phyloP scores from a whole-genome alignment of 2,888 invertebrate genomes.

The Chloroclysta siterata region DNA sequence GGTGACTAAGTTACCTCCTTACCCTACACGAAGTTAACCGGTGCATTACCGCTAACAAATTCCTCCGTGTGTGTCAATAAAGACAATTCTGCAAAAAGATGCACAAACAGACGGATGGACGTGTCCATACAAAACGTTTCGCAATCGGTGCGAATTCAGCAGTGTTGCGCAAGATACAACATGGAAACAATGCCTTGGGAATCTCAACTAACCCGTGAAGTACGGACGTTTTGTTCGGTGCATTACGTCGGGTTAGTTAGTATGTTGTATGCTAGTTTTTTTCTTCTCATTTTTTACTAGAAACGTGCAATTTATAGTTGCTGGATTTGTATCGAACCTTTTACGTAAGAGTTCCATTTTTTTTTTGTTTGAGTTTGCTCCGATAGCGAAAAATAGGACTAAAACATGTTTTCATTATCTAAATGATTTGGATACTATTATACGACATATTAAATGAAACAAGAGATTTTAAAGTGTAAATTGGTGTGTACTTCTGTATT shows the following conservation, averaged over 20 bases:
- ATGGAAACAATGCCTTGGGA: conserved; percentile 75
- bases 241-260: conserved; percentile 12
- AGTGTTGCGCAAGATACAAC: conserved; percentile 78
- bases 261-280: conserved; percentile 4
- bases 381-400: background rate
- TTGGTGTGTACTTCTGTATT: conserved; percentile 4
- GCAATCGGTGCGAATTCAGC: conserved; percentile 76
- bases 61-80: conserved; percentile 44
- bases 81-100: conserved; percentile 62
- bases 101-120: conserved; percentile 65
- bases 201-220: conserved; percentile 61
- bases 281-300: background rate
- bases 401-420: background rate
- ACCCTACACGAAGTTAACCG: conserved; percentile 1
- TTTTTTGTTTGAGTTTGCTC: background rate
- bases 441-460: background rate
- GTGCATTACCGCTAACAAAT: conserved; percentile 50
- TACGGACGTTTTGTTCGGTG: conserved; percentile 34
- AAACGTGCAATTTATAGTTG: background rate
- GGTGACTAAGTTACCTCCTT: conserved; percentile 25
- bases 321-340: background rate
- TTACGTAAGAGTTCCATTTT: background rate
- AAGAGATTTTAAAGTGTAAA: background rate
- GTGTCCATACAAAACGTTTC: conserved; percentile 64
- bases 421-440: background rate